Percentiles rank a stretch among this genome's conserved stretches.
These are phyloP conservation scores for Molossus alvarezi DNA, from an alignment of 2,797 vertebrate species.

Conservation along the genomic window DNA sequence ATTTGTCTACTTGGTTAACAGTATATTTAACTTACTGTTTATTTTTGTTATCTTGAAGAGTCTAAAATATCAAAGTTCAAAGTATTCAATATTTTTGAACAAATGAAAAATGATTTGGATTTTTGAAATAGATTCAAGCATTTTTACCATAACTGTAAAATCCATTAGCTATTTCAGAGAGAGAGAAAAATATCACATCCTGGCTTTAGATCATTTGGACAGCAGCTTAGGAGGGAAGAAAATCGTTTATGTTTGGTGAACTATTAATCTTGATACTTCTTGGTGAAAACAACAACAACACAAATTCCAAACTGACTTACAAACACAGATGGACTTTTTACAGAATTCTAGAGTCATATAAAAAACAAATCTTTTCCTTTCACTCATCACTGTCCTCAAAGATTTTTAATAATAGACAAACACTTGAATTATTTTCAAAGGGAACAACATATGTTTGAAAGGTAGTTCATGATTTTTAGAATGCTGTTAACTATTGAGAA, in stretches of 20 bases:
- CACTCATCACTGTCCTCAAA: neutral
- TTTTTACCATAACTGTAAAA: slow-evolving; percentile 19
- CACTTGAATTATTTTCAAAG: neutral
- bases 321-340: neutral
- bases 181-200: neutral
- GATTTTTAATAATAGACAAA: slow-evolving; percentile 18
- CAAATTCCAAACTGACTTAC: neutral
- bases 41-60: neutral
- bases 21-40: neutral
- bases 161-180: neutral
- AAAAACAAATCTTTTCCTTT: slow-evolving; percentile 64
- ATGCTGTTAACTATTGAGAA: neutral
- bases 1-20: neutral
- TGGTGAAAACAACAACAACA: neutral
- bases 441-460: slow-evolving; percentile 1
- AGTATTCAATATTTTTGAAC: neutral
- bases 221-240: neutral
- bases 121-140: neutral
- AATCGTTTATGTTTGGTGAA: neutral
- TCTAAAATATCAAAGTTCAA: neutral
- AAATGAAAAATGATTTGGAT: neutral
- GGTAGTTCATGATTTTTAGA: neutral
- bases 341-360: neutral
- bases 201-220: neutral
- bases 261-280: neutral